Percentiles rank a stretch among this genome's conserved stretches.
These are phyloP conservation scores for Streblospio benedicti DNA, from an alignment of 1,140 invertebrate genomes.

Conservation along the genomic window DNA sequence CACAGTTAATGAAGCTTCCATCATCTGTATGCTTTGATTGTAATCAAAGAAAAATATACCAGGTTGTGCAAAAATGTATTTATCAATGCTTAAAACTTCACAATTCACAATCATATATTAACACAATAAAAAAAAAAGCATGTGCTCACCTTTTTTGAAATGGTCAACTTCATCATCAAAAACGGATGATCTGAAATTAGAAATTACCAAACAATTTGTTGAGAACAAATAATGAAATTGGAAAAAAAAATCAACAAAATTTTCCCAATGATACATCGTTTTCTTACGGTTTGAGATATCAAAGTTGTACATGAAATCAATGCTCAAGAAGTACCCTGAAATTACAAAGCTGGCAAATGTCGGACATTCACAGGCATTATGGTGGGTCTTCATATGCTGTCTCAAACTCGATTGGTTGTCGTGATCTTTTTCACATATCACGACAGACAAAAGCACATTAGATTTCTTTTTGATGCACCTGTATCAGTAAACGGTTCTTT, in stretches of 20 bases:
- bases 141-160: constrained; percentile 42
- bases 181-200: constrained; percentile 42
- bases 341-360: constrained; percentile 39
- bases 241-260: too few species aligned
- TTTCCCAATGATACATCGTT: too few species aligned
- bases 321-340: too few species aligned
- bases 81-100: neutral
- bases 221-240: constrained; percentile 38
- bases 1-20: too few species aligned
- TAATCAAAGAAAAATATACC: too few species aligned
- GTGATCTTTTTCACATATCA: constrained; percentile 44
- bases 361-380: constrained; percentile 43
- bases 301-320: too few species aligned
- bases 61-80: neutral
- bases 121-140: neutral
- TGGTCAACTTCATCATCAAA: constrained; percentile 44
- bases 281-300: too few species aligned
- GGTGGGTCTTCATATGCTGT: constrained; percentile 34
- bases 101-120: neutral
- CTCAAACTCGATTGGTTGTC: constrained; percentile 24
- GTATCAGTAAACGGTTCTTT: neutral
- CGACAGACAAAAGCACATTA: constrained; percentile 41
- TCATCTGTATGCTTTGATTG: too few species aligned
- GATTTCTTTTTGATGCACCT: constrained; percentile 42
- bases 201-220: constrained; percentile 43